Percentiles rank a stretch among this genome's conserved stretches.
Conservation (phyloP, 2,888 invertebrate genomes). For the Drosophila incognita region DNA sequence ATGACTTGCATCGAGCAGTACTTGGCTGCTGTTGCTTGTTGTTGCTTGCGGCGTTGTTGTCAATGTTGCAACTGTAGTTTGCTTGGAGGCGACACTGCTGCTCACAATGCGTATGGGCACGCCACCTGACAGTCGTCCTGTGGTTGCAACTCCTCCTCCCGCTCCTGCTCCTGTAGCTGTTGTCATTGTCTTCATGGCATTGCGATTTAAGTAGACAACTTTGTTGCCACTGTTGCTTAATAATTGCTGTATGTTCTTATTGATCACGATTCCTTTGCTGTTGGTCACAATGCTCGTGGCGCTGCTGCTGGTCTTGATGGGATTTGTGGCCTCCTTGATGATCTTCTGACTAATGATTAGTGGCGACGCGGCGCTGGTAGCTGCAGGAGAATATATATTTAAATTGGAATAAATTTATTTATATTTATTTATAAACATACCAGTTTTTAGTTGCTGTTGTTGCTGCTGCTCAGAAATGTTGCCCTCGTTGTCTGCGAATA, state of each 20-base stretch:
- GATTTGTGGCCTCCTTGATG: constrained; percentile 73
- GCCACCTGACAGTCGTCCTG: constrained; percentile 71
- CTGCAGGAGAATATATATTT: constrained; percentile 5
- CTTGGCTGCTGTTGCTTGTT: constrained; percentile 26
- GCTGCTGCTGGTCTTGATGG: constrained; percentile 23
- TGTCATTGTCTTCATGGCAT: constrained; percentile 82
- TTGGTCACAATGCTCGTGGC: constrained; percentile 24
- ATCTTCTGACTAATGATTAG: constrained; percentile 82
- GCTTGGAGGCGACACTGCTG: constrained; percentile 37
- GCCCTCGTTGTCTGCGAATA: constrained; percentile 88
- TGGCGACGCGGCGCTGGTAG: constrained; percentile 51
- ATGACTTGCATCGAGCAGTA: constrained; percentile 51
- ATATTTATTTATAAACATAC: neutral
- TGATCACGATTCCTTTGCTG: constrained; percentile 76
- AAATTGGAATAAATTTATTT: too few species aligned
- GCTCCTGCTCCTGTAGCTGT: constrained; percentile 54
- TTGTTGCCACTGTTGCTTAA: constrained; percentile 75
- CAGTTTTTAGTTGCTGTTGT: constrained; percentile 44
- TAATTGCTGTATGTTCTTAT: constrained; percentile 68
- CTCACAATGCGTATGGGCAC: constrained; percentile 61
- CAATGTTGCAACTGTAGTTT: constrained; percentile 10
- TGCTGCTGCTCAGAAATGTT: constrained; percentile 74
- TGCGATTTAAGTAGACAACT: constrained; percentile 84
- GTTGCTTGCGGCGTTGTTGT: constrained; percentile 14
- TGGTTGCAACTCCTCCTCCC: constrained; percentile 42